These are phyloP conservation scores for Blastomussa wellsi DNA, from an alignment of 92 coral and sea anemone species.

Conservation along the genomic window DNA sequence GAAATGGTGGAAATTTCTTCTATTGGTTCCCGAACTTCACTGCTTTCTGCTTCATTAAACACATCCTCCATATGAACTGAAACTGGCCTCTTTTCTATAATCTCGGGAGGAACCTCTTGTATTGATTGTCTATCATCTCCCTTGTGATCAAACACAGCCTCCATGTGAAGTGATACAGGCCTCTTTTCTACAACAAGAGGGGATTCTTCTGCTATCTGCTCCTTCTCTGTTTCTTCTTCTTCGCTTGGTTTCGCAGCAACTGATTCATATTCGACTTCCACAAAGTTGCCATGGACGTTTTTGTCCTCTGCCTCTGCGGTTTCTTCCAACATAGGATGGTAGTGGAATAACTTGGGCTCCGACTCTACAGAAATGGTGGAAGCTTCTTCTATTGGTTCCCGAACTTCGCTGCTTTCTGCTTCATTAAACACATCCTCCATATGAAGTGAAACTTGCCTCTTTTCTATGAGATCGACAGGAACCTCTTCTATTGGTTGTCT, in stretches of 20 bases:
- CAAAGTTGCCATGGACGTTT: background rate
- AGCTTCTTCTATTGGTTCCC: background rate
- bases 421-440: conserved; percentile 1
- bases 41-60: background rate
- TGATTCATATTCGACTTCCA: background rate
- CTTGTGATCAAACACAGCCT: background rate
- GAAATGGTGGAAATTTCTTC: conserved; percentile 1
- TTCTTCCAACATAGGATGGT: background rate
- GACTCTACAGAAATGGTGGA: background rate
- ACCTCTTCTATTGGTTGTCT: conserved; percentile 13
- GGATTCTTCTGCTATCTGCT: background rate
- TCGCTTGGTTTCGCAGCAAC: background rate
- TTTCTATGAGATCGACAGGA: background rate
- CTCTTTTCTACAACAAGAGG: conserved; percentile 8
- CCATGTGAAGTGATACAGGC: conserved; percentile 7
- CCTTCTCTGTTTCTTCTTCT: background rate
- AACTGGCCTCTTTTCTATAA: conserved; percentile 11
- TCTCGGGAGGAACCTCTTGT: background rate
- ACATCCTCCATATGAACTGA: conserved; percentile 9
- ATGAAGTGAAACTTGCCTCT: background rate
- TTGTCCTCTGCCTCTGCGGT: background rate
- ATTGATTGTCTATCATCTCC: background rate
- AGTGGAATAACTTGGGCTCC: background rate
- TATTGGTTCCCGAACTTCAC: background rate
- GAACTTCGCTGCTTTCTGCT: background rate